Evolutionary conservation across 2,113 vertebrate species (phyloP).

Genomic region (Stercorarius parasiticus): DNA sequence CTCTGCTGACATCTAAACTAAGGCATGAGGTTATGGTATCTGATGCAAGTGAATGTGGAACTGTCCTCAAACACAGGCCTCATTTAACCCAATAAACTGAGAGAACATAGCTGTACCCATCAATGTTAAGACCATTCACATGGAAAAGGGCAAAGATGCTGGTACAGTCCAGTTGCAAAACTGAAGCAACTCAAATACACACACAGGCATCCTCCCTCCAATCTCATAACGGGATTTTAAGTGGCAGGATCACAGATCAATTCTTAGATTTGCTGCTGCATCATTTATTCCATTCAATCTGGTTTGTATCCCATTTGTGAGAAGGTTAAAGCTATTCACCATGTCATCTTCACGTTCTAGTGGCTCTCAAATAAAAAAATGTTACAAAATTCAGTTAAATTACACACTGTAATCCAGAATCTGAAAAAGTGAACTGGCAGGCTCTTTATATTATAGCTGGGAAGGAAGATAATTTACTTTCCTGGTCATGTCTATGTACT

Average conservation of each 20-base stretch:
- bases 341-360: not conserved
- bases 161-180: not conserved
- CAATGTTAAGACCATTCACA: accelerated
- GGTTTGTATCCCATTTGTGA: not conserved
- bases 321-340: not conserved
- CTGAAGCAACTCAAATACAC: not conserved
- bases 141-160: not conserved
- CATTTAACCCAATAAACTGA: not conserved
- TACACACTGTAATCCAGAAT: not conserved
- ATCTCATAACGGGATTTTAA: accelerated
- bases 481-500: not conserved
- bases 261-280: not conserved
- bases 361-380: not conserved
- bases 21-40: not conserved
- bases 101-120: not conserved
- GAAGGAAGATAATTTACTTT: not conserved
- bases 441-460: not conserved
- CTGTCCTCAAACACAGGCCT: not conserved
- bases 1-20: not conserved
- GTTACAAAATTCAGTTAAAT: not conserved
- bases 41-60: not conserved
- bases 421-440: not conserved
- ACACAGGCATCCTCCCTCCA: not conserved
- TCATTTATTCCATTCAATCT: not conserved
- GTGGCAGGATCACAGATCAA: not conserved